Evolutionary conservation across 2,888 invertebrate species (phyloP).

Genomic region (Lumbricus terrestris): DNA sequence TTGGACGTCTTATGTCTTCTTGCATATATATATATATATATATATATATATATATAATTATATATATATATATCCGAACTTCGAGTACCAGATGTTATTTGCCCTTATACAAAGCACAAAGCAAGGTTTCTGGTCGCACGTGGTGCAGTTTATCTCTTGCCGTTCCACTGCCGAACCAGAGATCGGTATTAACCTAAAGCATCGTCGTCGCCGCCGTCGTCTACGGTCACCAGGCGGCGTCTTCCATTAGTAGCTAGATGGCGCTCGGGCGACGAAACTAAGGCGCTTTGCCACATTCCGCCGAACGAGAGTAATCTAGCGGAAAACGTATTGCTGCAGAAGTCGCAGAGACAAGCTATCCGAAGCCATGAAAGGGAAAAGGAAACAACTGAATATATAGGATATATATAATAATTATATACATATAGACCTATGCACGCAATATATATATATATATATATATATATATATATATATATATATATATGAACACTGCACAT

Average conservation of each 20-base stretch:
- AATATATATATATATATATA: background rate
- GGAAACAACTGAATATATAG: background rate
- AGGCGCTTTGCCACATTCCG: background rate
- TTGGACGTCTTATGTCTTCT: too few species aligned
- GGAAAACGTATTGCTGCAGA: background rate
- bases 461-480: background rate
- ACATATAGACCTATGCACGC: background rate
- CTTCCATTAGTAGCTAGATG: background rate
- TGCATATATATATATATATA: too few species aligned
- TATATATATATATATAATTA: too few species aligned
- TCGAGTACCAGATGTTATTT: background rate
- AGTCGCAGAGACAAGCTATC: background rate
- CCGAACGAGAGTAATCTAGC: background rate
- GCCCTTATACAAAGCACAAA: background rate
- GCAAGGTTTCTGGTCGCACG: background rate
- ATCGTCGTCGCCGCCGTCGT: background rate
- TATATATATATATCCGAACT: background rate
- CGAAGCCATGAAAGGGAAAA: background rate
- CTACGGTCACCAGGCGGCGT: background rate
- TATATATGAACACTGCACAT: too few species aligned
- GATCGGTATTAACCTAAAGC: background rate
- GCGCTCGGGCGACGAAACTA: background rate
- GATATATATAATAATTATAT: background rate
- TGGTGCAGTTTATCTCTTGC: background rate
- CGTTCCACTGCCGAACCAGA: background rate